Conservation (phyloP, 2,113 vertebrate genomes). For the Microcebus lehilahytsara region DNA sequence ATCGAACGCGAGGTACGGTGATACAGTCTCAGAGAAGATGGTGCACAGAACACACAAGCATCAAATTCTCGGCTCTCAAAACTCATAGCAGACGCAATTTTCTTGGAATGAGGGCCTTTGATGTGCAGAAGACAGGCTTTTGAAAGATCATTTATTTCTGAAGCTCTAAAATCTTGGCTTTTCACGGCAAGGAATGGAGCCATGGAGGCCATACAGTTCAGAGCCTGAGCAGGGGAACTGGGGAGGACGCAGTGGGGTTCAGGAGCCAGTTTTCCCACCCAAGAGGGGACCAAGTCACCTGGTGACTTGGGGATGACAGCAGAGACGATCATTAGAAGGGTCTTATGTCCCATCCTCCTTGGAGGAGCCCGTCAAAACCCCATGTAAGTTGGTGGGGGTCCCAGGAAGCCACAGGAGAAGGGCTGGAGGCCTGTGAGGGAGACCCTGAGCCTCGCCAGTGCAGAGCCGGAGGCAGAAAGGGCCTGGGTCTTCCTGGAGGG, state of each 20-base stretch:
- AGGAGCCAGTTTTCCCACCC: not conserved
- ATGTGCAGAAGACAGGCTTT: conserved; percentile 49
- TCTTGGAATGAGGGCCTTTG: conserved; percentile 44
- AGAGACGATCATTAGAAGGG: not conserved
- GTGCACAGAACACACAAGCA: not conserved
- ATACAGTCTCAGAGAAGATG: not conserved
- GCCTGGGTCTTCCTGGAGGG: accelerated
- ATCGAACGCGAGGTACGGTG: not conserved
- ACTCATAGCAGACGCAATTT: conserved; percentile 24
- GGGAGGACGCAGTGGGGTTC: not conserved
- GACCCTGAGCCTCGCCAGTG: not conserved
- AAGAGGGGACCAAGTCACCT: not conserved
- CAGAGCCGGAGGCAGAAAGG: not conserved
- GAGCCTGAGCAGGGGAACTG: not conserved
- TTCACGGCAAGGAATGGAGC: conserved; percentile 47
- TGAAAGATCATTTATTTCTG: conserved; percentile 60
- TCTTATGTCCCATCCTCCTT: not conserved
- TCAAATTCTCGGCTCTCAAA: conserved; percentile 21
- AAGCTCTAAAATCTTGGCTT: conserved; percentile 64
- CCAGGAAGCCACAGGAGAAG: not conserved
- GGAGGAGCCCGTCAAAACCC: not conserved
- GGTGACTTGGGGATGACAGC: not conserved
- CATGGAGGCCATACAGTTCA: not conserved
- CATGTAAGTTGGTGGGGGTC: not conserved
- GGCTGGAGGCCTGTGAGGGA: not conserved